These are phyloP conservation scores for Gymnodraco acuticeps DNA, from an alignment of 2,797 vertebrate species.

Conservation along the genomic window DNA sequence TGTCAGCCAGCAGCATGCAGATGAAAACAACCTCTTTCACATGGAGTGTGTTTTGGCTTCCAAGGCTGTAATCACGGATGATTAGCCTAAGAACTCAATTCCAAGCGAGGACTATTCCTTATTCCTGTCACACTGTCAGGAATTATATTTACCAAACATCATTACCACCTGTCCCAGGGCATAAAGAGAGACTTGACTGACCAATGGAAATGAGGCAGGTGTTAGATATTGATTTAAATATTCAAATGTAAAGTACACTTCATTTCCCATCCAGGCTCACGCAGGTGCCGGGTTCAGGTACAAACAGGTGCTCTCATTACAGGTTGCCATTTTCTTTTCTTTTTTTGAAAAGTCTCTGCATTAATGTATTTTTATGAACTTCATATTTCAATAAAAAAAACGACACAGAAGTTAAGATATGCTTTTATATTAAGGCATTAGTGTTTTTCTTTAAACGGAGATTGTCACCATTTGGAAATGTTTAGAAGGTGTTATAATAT, in stretches of 20 bases:
- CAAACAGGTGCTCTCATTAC: constrained; percentile 27
- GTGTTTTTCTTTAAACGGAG: background rate
- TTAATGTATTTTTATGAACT: background rate
- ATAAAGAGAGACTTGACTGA: constrained; percentile 64
- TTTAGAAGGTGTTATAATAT: background rate
- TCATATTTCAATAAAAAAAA: constrained; percentile 1
- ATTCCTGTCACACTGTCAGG: constrained; percentile 79
- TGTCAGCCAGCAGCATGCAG: constrained; percentile 69
- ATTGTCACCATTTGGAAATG: background rate
- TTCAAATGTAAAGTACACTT: constrained; percentile 25
- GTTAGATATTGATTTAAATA: constrained; percentile 56
- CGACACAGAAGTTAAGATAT: background rate
- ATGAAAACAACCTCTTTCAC: constrained; percentile 83
- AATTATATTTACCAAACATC: constrained; percentile 74
- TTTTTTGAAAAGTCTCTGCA: background rate
- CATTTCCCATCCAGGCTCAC: constrained; percentile 4
- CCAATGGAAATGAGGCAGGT: constrained; percentile 56
- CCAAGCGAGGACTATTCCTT: constrained; percentile 66
- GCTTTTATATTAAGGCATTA: background rate
- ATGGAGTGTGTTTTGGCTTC: constrained; percentile 81
- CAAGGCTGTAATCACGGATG: constrained; percentile 77
- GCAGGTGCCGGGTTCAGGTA: background rate
- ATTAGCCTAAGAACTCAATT: constrained; percentile 82
- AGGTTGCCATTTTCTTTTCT: constrained; percentile 5
- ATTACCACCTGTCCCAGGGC: constrained; percentile 65